Base-by-base conservation (phyloP, 2,113 vertebrate genomes). In the Chaenocephalus aceratus region DNA sequence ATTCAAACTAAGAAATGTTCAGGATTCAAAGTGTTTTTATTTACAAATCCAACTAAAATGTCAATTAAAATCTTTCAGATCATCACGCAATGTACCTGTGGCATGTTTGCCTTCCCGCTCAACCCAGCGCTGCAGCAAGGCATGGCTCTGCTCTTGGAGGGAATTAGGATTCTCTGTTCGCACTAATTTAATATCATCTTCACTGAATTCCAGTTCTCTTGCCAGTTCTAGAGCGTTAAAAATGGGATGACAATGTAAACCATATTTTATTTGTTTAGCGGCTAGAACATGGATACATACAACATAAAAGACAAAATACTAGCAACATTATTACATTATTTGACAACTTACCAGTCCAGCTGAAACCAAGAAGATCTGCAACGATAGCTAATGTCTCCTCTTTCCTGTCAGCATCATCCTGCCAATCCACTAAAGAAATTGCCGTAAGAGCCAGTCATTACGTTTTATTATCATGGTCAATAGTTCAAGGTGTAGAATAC, bases 301-400 rank as follows among this genome's bases (percentile, higher is more conserved):
- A 41, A 41, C 36, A 41, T 41, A 41, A 41, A 41, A 60, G 21
- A 67, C 14, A 12, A 79, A 53, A 72, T 23, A 2, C 6, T 36
- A 53, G 26, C 16, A 60, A 63, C 82, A 48, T 41, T 1, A 49
- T 9, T 58, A 8, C 6, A 60, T 56, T 21, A 72, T 52, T 79
- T 83, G 9, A 79, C 12, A 73, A 1, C 93, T 92, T 82, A 99
- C 98, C 98, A 95, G 97, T 98, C 98, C 98, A 99, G 90, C 98
- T 99, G 95, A 99, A 99, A 88, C 98, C 98, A 78, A 99, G 96
- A 65, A 99, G 97, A 92, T 99, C 98, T 5, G 97, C 97, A 87
- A 98, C 96, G 79, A 98, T 96, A 56, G 97, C 95, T 88, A 99
- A 93, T 70, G 96, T 96, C 80, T 98, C 97, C 82, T 99, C 97